phyloP scores from a whole-genome alignment of 2,888 invertebrate genomes.

The Thumatha senex region DNA sequence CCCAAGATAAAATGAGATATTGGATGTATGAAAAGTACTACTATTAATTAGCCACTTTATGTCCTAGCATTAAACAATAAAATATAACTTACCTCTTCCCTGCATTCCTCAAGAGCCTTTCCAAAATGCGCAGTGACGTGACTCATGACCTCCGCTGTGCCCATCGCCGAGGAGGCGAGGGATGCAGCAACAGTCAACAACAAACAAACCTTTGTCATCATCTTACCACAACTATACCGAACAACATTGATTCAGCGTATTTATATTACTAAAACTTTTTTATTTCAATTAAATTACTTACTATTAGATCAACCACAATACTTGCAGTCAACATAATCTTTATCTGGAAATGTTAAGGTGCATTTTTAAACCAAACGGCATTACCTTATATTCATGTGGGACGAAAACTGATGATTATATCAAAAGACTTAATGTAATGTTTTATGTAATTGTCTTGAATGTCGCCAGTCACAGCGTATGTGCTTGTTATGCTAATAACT shows the following conservation, averaged over 20 bases:
- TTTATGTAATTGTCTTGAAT: conserved; percentile 21
- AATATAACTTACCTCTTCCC: conserved; percentile 64
- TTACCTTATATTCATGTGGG: background rate
- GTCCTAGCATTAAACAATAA: too few species aligned
- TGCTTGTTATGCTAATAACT: conserved; percentile 34
- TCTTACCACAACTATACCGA: conserved; percentile 18
- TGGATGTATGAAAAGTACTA: too few species aligned
- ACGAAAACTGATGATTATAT: conserved; percentile 26
- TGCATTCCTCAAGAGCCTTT: conserved; percentile 66
- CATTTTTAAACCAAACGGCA: background rate
- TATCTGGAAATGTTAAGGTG: conserved; percentile 16
- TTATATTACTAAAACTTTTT: conserved; percentile 44
- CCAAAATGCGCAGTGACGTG: conserved; percentile 77
- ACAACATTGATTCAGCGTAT: conserved; percentile 22
- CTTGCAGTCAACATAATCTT: background rate
- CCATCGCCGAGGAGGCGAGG: conserved; percentile 42
- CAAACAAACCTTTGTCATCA: conserved; percentile 33
- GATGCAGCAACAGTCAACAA: conserved; percentile 36
- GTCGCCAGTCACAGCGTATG: conserved; percentile 34
- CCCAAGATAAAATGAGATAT: too few species aligned
- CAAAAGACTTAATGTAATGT: conserved; percentile 31
- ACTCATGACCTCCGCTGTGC: conserved; percentile 74
- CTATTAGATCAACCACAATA: conserved; percentile 20
- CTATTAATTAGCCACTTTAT: too few species aligned
- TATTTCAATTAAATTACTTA: conserved; percentile 32